Conservation (phyloP, 2,113 vertebrate genomes). For the Proteles cristata region DNA sequence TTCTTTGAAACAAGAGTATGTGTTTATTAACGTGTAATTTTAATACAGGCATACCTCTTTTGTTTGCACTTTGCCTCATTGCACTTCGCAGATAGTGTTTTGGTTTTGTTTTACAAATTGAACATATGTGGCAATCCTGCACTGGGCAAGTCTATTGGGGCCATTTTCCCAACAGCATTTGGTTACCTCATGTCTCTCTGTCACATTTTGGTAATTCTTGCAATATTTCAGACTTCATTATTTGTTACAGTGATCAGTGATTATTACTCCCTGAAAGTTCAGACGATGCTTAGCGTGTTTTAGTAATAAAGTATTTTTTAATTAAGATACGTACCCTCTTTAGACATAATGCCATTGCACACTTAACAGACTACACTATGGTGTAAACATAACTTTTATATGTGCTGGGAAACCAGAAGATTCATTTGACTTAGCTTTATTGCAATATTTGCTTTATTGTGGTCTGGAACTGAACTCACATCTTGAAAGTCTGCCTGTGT, state of each 20-base stretch:
- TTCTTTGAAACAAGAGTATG: constrained; percentile 98
- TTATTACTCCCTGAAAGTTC: neutral
- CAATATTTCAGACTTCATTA: neutral
- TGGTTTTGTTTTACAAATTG: neutral
- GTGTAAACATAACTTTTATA: neutral
- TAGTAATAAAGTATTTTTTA: neutral
- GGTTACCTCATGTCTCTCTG: neutral
- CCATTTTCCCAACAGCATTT: neutral
- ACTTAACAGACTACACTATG: neutral
- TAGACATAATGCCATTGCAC: neutral
- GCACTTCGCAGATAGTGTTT: neutral
- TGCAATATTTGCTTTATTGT: neutral
- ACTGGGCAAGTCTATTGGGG: neutral
- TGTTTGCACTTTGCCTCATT: neutral
- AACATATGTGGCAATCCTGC: neutral
- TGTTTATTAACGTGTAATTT: constrained; percentile 58
- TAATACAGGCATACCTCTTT: neutral
- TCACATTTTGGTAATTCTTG: neutral
- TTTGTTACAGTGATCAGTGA: neutral
- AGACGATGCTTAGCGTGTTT: neutral
- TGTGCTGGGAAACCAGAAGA: neutral
- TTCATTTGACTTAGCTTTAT: neutral
- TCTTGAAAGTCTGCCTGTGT: neutral
- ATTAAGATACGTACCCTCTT: neutral
- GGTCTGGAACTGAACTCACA: neutral